Conservation (phyloP, 2,113 vertebrate genomes). For the Heterocephalus glaber region DNA sequence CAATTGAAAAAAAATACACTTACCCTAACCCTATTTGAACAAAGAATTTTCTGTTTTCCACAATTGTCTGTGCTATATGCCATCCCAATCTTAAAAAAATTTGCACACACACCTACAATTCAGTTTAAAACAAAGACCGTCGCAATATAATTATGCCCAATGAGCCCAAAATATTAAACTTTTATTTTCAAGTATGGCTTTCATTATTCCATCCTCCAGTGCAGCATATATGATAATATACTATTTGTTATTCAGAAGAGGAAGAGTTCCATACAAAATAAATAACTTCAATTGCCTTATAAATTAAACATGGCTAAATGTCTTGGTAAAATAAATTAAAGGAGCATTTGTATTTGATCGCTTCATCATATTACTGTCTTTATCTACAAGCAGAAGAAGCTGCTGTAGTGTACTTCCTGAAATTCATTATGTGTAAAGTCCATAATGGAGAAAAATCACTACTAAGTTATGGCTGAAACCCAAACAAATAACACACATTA, state of each 20-base stretch:
- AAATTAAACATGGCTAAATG: constrained; percentile 73
- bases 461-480: constrained; percentile 1
- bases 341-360: constrained; percentile 67
- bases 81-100: not conserved
- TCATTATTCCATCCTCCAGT: constrained; percentile 64
- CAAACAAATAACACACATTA: constrained; percentile 55
- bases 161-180: constrained; percentile 72
- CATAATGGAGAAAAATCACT: constrained; percentile 67
- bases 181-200: constrained; percentile 71
- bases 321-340: constrained; percentile 76
- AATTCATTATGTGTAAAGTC: constrained; percentile 59
- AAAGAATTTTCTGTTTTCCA: constrained; percentile 34
- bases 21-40: not conserved
- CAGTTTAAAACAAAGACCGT: constrained; percentile 39
- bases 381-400: constrained; percentile 40
- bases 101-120: constrained; percentile 37
- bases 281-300: constrained; percentile 65
- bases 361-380: constrained; percentile 66
- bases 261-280: constrained; percentile 65
- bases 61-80: not conserved
- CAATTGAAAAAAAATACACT: not conserved
- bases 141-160: constrained; percentile 71
- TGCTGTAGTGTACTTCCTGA: constrained; percentile 48
- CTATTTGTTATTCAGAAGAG: constrained; percentile 68
- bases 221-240: constrained; percentile 61